Conservation (phyloP, 35 echinoderm and acorn worm species). For the Apostichopus japonicus region DNA sequence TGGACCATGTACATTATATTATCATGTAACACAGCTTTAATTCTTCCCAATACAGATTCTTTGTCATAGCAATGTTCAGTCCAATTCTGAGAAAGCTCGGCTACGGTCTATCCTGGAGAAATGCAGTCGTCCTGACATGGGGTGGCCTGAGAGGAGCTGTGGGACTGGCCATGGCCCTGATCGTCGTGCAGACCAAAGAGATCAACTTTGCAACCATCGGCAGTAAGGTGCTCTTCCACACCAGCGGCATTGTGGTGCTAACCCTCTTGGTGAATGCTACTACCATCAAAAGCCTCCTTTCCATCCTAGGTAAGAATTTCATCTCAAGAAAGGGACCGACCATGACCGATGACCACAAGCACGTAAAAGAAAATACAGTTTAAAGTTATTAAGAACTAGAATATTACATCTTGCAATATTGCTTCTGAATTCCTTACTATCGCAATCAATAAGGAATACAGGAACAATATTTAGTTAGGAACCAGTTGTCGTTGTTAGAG, state of each 20-base stretch:
- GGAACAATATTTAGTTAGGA: too few relatives aligned
- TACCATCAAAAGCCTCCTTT: constrained; percentile 83
- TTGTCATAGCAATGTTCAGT: constrained; percentile 89
- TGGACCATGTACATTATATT: too few relatives aligned
- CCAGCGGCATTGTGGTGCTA: constrained; percentile 90
- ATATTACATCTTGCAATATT: too few relatives aligned
- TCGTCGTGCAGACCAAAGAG: constrained; percentile 65
- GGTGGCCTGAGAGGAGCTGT: constrained; percentile 94
- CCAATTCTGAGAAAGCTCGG: constrained; percentile 86
- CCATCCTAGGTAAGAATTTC: constrained; percentile 45
- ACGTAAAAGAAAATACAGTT: too few relatives aligned
- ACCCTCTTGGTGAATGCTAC: constrained; percentile 94
- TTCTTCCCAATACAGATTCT: constrained; percentile 40
- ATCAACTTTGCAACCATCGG: constrained; percentile 65
- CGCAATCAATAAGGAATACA: too few relatives aligned
- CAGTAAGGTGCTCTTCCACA: constrained; percentile 93
- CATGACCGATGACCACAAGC: too few relatives aligned
- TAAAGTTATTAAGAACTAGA: too few relatives aligned
- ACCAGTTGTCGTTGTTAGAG: too few relatives aligned
- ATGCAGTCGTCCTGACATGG: constrained; percentile 97
- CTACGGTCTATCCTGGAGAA: constrained; percentile 93
- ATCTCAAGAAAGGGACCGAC: too few relatives aligned
- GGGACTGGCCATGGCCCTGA: constrained; percentile 85
- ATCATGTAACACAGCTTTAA: too few relatives aligned
- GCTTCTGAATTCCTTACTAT: too few relatives aligned